A percentile compares a stretch with the other conserved stretches of the same genome.
Evolutionary conservation across 2,888 invertebrate species (phyloP).

Genomic region (Tipula unca): DNA sequence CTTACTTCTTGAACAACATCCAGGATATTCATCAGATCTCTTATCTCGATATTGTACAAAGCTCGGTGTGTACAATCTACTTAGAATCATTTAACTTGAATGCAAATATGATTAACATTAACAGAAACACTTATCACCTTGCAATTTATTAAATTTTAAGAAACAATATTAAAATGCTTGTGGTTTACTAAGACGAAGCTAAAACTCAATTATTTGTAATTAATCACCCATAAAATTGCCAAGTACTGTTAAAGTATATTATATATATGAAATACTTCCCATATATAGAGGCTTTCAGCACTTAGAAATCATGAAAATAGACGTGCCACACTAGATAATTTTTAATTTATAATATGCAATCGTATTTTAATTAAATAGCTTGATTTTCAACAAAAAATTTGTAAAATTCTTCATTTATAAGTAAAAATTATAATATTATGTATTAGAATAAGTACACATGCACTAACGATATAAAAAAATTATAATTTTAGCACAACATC

Average conservation of each 20-base stretch:
- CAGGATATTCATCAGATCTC: too few species aligned
- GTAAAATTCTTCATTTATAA: background rate
- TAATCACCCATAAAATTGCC: background rate
- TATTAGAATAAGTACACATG: background rate
- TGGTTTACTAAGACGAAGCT: background rate
- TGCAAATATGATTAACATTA: background rate
- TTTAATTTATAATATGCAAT: background rate
- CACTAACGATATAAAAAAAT: background rate
- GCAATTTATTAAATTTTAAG: too few species aligned
- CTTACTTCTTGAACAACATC: too few species aligned
- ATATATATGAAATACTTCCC: background rate
- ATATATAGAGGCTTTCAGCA: background rate
- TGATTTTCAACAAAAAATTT: background rate
- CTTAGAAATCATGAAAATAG: background rate
- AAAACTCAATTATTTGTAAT: background rate
- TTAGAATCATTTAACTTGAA: background rate
- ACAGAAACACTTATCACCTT: background rate
- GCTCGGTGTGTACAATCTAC: too few species aligned
- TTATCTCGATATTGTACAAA: too few species aligned
- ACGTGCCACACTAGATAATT: background rate
- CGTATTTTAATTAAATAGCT: background rate
- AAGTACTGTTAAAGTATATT: too few species aligned
- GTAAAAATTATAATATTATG: background rate
- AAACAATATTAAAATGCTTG: background rate
- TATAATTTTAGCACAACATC: constrained; percentile 4